Evolutionary conservation across 2,113 vertebrate genomes (phyloP).

Genomic region (Columbina picui): DNA sequence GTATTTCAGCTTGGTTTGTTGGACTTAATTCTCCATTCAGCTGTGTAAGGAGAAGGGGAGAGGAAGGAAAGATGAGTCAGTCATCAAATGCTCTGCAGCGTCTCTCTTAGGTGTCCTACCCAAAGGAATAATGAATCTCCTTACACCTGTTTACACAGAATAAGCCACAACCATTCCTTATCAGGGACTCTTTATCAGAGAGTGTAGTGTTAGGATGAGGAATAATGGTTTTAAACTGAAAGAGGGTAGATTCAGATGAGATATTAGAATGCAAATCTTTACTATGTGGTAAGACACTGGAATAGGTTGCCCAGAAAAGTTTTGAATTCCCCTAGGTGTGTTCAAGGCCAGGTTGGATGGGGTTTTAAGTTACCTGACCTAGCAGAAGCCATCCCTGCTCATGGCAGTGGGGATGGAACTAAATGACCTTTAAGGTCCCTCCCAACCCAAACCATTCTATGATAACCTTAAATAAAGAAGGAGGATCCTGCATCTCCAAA

Average conservation of each 20-base stretch:
- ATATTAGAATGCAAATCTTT: neutral
- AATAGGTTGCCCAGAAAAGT: neutral
- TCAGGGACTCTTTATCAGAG: neutral
- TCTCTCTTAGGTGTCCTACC: neutral
- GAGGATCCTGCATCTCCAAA: neutral
- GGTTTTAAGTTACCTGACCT: neutral
- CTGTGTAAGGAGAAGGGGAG: neutral
- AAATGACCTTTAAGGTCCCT: neutral
- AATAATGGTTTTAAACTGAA: neutral
- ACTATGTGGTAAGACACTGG: neutral
- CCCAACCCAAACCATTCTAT: neutral
- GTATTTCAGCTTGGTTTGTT: neutral
- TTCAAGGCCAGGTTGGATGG: neutral
- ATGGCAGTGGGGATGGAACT: neutral
- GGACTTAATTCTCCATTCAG: neutral
- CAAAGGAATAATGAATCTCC: neutral
- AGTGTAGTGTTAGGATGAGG: accelerated
- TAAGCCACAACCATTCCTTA: neutral
- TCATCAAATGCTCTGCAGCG: neutral
- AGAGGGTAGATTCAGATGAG: neutral
- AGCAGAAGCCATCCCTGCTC: neutral
- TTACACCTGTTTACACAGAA: neutral
- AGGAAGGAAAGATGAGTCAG: neutral
- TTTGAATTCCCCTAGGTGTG: neutral
- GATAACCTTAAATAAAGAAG: neutral